Evolutionary conservation across 2,888 invertebrate species (phyloP), one percentile per base, ranked within the genome.

Genomic region (Oscheius sp.): DNA sequence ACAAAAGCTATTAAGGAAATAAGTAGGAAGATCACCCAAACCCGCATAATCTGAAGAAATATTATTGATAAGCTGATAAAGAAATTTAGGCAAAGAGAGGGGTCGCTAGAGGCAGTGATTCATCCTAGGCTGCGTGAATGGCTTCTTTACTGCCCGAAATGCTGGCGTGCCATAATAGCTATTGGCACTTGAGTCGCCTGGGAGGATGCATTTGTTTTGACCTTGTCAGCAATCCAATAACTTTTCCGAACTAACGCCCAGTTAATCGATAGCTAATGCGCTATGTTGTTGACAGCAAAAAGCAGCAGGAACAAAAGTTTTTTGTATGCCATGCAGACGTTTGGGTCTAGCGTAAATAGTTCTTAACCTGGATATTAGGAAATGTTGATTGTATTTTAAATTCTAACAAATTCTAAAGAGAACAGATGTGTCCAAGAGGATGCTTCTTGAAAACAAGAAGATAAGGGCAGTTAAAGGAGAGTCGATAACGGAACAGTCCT

Each of bases 1-100:
- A 43, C 69, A 43, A 45, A 43, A 18, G 58, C 35, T 18, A 69
- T 55, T 23, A 29, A 7, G 29, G 35, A 56, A 27, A 69, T 18
- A 25, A 69, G 53, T 2, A 69, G 27, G 25, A 69, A 55, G 69
- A 69, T 56, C 23, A 58, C 58, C 69, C 69, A 69, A 55, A 69
- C 43, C 45, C 69, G 69, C 69, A 69, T 69, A 52, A n/a, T 53
- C 53, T 66, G 53, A 66, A 66, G 23, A 21, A 53, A 49, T 12
- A n/a, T 43, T 41, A 27, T 66, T 23, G 21, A 55, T 21, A 55
- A 55, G 49, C 7, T 23, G 46, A 46, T 52, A 25, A 66, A 16
- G 56, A n/a, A 53, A 21, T n/a, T 13, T 18, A 43, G 35, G 35
- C 35, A 35, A 13, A 25, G 53, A 53, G 25, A 35, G 41, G 68